Conservation (phyloP, 1,140 invertebrate species). For the Nasonia vitripennis region DNA sequence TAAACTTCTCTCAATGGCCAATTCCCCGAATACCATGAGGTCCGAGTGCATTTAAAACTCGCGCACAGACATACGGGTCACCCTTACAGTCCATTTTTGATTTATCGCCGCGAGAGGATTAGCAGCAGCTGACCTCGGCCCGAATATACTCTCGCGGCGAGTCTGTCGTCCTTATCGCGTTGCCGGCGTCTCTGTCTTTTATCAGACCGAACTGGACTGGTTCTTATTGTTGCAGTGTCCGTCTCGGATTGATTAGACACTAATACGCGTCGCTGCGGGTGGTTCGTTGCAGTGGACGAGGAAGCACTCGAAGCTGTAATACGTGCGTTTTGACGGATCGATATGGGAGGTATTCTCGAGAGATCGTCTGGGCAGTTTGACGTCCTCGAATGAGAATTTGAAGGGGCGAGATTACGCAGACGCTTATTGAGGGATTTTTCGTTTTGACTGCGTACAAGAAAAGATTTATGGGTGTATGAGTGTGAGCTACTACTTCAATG, state of each 20-base stretch:
- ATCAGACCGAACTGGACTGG: neutral
- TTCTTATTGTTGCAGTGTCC: too few species aligned
- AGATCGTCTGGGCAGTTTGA: neutral
- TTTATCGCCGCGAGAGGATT: slow-evolving; percentile 9
- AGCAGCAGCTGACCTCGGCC: slow-evolving; percentile 9
- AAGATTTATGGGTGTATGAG: too few species aligned
- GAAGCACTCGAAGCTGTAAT: neutral
- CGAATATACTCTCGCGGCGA: neutral
- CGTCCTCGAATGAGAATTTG: neutral
- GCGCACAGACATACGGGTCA: neutral
- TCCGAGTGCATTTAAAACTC: neutral
- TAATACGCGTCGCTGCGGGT: too few species aligned
- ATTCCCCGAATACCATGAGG: slow-evolving; percentile 1
- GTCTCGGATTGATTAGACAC: neutral
- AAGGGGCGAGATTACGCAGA: neutral
- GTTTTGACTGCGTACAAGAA: too few species aligned
- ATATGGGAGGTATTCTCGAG: neutral
- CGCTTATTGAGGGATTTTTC: neutral
- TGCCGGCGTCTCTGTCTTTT: slow-evolving; percentile 31
- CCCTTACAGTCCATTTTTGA: slow-evolving; percentile 16
- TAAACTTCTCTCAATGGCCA: neutral
- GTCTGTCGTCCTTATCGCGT: slow-evolving; percentile 16
- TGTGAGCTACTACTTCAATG: too few species aligned
- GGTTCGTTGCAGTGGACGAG: neutral
- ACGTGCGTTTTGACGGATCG: neutral